Evolutionary conservation across 2,113 vertebrate genomes (phyloP).

Genomic region (Gavia stellata): DNA sequence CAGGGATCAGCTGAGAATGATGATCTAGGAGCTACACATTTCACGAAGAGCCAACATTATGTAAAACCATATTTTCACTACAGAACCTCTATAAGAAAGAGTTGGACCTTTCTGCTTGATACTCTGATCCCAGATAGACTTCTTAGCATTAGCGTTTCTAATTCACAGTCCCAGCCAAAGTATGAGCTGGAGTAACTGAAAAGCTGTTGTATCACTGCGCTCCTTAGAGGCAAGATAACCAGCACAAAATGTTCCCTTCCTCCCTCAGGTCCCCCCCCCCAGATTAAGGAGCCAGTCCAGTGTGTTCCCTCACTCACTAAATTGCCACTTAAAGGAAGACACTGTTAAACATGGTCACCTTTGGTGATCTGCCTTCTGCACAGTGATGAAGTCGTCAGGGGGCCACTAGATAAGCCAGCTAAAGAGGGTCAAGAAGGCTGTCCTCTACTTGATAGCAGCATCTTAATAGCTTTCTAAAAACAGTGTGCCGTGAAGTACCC

Average conservation of each 20-base stretch:
- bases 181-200: not conserved
- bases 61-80: not conserved
- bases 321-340: slow-evolving; percentile 28
- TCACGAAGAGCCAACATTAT: not conserved
- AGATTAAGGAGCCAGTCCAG: not conserved
- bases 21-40: not conserved
- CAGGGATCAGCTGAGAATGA: not conserved
- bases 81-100: not conserved
- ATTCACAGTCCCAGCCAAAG: not conserved
- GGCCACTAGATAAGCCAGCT: slow-evolving; percentile 42
- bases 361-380: not conserved
- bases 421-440: slow-evolving; percentile 60
- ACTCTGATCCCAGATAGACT: not conserved
- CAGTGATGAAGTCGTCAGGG: not conserved
- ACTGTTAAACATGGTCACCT: not conserved
- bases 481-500: slow-evolving; percentile 51
- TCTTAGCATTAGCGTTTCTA: not conserved
- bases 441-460: slow-evolving; percentile 10
- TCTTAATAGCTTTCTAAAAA: slow-evolving; percentile 65
- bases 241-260: not conserved
- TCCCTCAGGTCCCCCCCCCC: not conserved
- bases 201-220: not conserved
- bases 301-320: not conserved
- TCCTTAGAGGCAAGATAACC: not conserved
- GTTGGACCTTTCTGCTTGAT: not conserved